phyloP scores from a whole-genome alignment of 2,113 vertebrate species.

The Chaetorhynchus papuensis region DNA sequence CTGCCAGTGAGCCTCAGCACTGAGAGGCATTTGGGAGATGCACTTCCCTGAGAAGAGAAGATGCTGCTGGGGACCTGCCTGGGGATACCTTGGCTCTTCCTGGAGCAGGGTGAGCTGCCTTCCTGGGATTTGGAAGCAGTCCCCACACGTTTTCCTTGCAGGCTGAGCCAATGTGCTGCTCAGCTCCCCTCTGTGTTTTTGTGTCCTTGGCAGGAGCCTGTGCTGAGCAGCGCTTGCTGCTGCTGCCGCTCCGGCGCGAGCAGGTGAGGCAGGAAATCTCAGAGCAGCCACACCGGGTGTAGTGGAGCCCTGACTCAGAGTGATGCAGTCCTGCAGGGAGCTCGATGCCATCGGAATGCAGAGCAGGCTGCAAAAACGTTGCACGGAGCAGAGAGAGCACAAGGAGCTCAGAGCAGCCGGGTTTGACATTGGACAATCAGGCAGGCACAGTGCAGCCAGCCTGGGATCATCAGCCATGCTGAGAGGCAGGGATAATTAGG shows the following conservation, averaged over 20 bases:
- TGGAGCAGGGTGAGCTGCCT: background rate
- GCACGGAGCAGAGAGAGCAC: background rate
- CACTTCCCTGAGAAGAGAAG: background rate
- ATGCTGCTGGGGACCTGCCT: background rate
- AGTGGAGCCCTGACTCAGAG: background rate
- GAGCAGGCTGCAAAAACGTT: background rate
- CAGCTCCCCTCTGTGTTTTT: background rate
- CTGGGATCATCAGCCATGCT: background rate
- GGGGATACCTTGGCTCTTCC: background rate
- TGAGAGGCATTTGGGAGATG: background rate
- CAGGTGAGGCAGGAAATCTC: background rate
- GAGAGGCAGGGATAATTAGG: conserved; percentile 15
- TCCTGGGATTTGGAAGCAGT: background rate
- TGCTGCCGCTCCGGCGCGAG: fast-evolving
- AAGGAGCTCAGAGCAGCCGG: background rate
- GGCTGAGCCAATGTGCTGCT: background rate
- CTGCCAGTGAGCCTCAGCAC: fast-evolving
- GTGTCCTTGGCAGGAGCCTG: background rate
- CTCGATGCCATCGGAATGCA: background rate
- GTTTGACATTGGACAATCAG: background rate
- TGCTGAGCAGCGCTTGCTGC: fast-evolving
- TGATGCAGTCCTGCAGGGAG: background rate
- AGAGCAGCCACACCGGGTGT: background rate
- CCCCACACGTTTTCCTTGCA: background rate
- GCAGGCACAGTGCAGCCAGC: background rate